A percentile compares a stretch with the other conserved stretches of the same genome.
Conservation (phyloP, 2,797 vertebrate genomes). For the Limnodromus scolopaceus region DNA sequence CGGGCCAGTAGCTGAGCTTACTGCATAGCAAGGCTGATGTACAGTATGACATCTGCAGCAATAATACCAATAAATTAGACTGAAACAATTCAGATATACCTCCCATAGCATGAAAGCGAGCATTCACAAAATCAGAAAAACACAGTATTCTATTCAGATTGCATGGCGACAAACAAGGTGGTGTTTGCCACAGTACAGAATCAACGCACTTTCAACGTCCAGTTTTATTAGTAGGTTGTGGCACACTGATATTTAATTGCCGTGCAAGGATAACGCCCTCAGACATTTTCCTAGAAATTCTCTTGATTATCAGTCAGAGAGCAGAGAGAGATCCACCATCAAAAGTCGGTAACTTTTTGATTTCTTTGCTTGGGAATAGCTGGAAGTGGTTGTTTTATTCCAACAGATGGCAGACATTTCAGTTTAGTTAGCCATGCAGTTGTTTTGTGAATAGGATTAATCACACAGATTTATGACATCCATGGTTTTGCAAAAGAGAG, state of each 20-base stretch:
- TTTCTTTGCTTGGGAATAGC: constrained; percentile 7
- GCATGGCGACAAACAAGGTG: not conserved
- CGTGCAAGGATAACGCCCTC: not conserved
- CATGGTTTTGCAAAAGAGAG: constrained; percentile 25
- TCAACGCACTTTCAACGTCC: not conserved
- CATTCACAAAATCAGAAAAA: not conserved
- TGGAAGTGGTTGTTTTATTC: not conserved
- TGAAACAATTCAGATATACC: constrained; percentile 25
- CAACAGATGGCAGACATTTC: constrained; percentile 10
- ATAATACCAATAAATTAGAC: constrained; percentile 58
- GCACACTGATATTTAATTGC: not conserved
- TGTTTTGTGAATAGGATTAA: not conserved
- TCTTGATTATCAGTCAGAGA: not conserved
- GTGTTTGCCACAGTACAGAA: constrained; percentile 47
- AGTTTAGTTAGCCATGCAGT: constrained; percentile 24
- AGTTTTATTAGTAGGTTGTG: not conserved
- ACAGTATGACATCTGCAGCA: constrained; percentile 48
- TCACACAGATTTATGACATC: constrained; percentile 16
- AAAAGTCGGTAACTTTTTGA: not conserved
- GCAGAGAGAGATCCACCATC: not conserved
- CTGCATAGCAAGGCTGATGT: constrained; percentile 12
- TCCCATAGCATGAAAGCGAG: not conserved
- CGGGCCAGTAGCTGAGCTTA: not conserved
- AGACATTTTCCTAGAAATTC: not conserved
- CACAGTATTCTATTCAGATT: not conserved